Percentiles rank a stretch among this genome's conserved stretches.
phyloP scores from a whole-genome alignment of 2,797 vertebrate species.

The Octomys mimax region DNA sequence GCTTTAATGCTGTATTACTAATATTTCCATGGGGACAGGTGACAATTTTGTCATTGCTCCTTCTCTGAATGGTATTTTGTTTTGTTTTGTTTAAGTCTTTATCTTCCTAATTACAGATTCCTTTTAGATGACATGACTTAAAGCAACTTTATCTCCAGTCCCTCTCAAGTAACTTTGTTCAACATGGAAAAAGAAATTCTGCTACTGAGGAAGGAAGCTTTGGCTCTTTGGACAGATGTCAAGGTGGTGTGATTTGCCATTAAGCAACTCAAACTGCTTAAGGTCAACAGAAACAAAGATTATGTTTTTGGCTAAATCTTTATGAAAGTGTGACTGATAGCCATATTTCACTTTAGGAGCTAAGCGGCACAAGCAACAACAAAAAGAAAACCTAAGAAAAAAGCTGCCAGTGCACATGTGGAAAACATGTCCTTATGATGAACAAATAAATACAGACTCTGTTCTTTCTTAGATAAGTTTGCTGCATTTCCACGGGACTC shows the following conservation, averaged over 20 bases:
- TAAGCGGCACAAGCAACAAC: neutral
- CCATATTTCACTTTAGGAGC: conserved; percentile 26
- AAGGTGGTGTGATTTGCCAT: conserved; percentile 54
- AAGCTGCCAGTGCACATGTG: neutral
- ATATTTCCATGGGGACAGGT: neutral
- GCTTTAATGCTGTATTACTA: neutral
- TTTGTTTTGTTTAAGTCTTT: neutral
- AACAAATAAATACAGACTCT: neutral
- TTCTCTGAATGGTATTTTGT: neutral
- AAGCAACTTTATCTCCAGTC: neutral
- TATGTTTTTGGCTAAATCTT: conserved; percentile 66
- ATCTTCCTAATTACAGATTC: neutral
- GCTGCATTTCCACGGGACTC: neutral
- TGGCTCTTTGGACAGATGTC: conserved; percentile 6
- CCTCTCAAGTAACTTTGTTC: conserved; percentile 49
- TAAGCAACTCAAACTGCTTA: conserved; percentile 62
- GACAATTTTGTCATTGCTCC: neutral
- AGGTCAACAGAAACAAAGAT: conserved; percentile 40
- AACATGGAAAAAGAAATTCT: neutral
- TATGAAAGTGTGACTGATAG: conserved; percentile 49
- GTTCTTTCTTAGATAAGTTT: neutral
- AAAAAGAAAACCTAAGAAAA: neutral
- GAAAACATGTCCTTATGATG: conserved; percentile 40
- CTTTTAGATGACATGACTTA: conserved; percentile 23
- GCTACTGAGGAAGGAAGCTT: conserved; percentile 12